Conservation (phyloP, 35 echinoderm and acorn worm genomes). For the Apostichopus japonicus region DNA sequence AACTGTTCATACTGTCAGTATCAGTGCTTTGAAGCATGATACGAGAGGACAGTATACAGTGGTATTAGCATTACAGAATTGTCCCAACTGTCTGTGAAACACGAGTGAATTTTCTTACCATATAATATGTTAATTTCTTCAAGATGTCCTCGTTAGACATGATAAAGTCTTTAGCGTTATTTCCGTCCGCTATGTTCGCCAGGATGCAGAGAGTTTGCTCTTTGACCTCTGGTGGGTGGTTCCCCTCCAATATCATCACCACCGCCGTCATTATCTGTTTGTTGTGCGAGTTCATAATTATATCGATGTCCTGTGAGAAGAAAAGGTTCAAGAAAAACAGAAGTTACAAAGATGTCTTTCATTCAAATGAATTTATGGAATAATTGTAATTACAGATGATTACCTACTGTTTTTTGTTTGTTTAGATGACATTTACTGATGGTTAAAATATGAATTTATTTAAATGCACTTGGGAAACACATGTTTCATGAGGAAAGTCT, state of each 20-base stretch:
- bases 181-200: conserved; percentile 93
- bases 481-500: too few relatives aligned
- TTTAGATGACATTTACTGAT: too few relatives aligned
- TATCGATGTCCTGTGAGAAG: conserved; percentile 81
- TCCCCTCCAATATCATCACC: conserved; percentile 89
- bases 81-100: background rate
- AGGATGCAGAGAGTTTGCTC: conserved; percentile 98
- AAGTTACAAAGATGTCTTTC: too few relatives aligned
- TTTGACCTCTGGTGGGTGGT: conserved; percentile 95
- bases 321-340: background rate
- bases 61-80: too few relatives aligned
- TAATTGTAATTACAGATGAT: too few relatives aligned
- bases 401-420: too few relatives aligned
- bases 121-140: conserved; percentile 98
- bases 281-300: conserved; percentile 86
- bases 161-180: conserved; percentile 91
- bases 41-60: too few relatives aligned
- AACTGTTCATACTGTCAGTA: too few relatives aligned
- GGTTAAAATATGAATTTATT: too few relatives aligned
- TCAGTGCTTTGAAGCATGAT: too few relatives aligned
- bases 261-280: conserved; percentile 95
- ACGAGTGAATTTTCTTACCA: conserved; percentile 65
- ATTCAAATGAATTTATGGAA: too few relatives aligned
- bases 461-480: too few relatives aligned
- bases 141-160: conserved; percentile 99